Evolutionary conservation across 2,797 vertebrate genomes (phyloP).

Genomic region (Helarctos malayanus): DNA sequence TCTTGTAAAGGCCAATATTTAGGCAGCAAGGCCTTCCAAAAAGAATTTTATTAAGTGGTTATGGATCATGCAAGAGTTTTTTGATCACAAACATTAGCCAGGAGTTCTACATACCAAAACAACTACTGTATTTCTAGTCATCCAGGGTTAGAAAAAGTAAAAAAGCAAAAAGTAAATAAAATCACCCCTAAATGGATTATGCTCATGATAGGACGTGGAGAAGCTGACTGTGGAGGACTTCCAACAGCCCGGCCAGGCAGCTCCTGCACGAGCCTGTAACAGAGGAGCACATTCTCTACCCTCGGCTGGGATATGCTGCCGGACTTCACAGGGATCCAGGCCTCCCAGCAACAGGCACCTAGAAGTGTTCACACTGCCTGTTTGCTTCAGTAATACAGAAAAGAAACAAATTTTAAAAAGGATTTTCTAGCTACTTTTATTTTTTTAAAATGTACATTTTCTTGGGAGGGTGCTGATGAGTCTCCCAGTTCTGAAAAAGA

Average conservation of each 20-base stretch:
- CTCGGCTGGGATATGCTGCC: neutral
- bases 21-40: slow-evolving; percentile 37
- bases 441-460: slow-evolving; percentile 61
- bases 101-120: neutral
- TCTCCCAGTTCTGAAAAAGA: slow-evolving; percentile 47
- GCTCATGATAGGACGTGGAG: neutral
- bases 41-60: slow-evolving; percentile 20
- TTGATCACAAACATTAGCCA: slow-evolving; percentile 29
- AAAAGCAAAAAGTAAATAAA: slow-evolving; percentile 17
- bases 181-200: neutral
- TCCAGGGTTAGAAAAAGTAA: neutral
- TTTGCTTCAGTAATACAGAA: slow-evolving; percentile 53
- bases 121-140: neutral
- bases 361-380: neutral
- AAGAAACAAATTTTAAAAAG: slow-evolving; percentile 48
- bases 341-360: neutral
- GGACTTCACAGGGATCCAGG: neutral
- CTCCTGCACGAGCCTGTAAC: neutral
- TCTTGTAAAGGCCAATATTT: slow-evolving; percentile 30
- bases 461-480: neutral
- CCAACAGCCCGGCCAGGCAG: neutral
- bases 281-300: neutral
- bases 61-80: neutral
- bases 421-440: slow-evolving; percentile 71
- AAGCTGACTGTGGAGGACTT: neutral